phyloP scores from a whole-genome alignment of 1,140 invertebrate genomes.

The Polyergus mexicanus region DNA sequence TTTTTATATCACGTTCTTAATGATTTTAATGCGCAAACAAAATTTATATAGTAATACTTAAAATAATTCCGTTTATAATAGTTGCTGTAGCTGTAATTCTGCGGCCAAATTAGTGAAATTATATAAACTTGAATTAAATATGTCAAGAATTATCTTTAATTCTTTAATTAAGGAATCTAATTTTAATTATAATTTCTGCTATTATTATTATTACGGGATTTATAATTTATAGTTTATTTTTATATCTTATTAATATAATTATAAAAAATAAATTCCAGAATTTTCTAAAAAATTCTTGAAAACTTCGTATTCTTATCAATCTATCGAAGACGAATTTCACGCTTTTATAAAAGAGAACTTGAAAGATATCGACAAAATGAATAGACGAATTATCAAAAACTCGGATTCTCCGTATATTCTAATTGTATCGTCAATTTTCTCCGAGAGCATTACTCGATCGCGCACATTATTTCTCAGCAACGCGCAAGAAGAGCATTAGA shows the following conservation, averaged over 20 bases:
- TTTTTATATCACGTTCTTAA: neutral
- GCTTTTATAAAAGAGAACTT: neutral
- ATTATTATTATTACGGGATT: neutral
- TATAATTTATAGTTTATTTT: neutral
- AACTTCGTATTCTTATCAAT: neutral
- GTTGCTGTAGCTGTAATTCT: too few relatives aligned
- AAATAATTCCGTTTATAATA: too few relatives aligned
- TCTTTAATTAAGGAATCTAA: neutral
- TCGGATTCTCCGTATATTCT: neutral
- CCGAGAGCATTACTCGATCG: constrained; percentile 32
- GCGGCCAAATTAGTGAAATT: neutral
- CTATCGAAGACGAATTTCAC: neutral
- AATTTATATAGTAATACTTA: too few relatives aligned
- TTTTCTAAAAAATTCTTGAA: neutral
- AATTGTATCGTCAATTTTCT: constrained; percentile 25
- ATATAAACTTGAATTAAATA: neutral
- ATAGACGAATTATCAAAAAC: neutral
- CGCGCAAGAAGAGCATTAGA: constrained; percentile 56
- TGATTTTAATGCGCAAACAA: too few relatives aligned
- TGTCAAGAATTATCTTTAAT: neutral
- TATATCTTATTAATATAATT: neutral
- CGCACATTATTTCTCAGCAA: constrained; percentile 12
- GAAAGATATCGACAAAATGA: neutral
- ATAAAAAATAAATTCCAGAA: neutral
- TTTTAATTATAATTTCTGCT: neutral